Base-by-base conservation (phyloP, 2,888 invertebrate genomes). In the Drosophila rellima region DNA sequence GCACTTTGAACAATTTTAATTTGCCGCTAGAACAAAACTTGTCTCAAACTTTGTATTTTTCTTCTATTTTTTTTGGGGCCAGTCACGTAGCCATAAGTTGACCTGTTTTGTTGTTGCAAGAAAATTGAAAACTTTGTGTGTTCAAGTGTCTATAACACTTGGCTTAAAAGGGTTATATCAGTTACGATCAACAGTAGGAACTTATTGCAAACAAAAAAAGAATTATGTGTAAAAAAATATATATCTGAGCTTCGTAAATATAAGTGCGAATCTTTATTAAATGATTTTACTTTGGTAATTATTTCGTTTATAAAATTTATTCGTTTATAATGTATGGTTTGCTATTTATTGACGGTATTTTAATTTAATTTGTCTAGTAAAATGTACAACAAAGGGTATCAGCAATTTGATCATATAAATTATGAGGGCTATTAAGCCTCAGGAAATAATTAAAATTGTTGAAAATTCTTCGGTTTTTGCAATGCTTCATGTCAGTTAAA, bases 51-150 rank as follows among this genome's bases (percentile, higher is more conserved):
- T 60, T 59, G 5, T 39, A 10, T 45, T 17, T 39, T 40, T 44
- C 20, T 26, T 10, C 40, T 10, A 37, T 26, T 67, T 73, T 77
- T 52, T 56, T 40, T 40, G 20, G 55, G 50, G 29, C 23, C 66
- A 72, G 88, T 76, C 82, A 88, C 86, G 88, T 85, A 85, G 64
- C 51, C 70, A 82, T 80, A 86, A 65, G 35, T 48, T 65, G 64
- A 70, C 73, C 66, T 59, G 45, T 60, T 70, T 69, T 76, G 70
- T 69, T 80, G 63, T 66, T 76, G 73, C 70, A 55, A 44, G 70
- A 50, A 72, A 83, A 80, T 83, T 78, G 74, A 83, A 86, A 80
- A 78, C 45, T 80, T 74, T 64, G 44, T 65, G 70, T 57, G 57
- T n/a, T 45, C 67, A 68, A 68, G 78, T 59, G 63, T 35, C 64